These are phyloP conservation scores for Dasyurus viverrinus DNA, from an alignment of 2,113 vertebrate genomes.

Conservation along the genomic window DNA sequence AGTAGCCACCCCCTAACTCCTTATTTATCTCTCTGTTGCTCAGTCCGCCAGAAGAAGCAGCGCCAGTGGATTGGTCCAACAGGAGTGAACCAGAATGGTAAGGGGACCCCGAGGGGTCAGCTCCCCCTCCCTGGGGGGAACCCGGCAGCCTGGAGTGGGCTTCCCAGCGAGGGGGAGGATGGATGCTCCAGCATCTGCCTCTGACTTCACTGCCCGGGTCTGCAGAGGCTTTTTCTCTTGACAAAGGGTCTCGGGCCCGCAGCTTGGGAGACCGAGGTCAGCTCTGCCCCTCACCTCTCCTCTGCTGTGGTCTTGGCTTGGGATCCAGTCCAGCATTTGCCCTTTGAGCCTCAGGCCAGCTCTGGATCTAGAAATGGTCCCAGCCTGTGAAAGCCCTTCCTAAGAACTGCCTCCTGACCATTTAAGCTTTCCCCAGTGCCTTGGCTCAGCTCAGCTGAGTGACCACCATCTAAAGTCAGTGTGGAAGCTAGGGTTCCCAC, in stretches of 20 bases:
- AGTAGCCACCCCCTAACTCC: fast-evolving
- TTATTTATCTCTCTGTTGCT: background rate
- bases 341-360: background rate
- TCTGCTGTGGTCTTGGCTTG: background rate
- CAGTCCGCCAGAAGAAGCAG: constrained; percentile 81
- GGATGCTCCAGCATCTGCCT: background rate
- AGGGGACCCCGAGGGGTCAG: constrained; percentile 32
- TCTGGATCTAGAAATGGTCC: background rate
- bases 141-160: background rate
- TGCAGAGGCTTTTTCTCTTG: background rate
- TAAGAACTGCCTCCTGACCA: background rate
- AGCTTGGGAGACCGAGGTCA: background rate
- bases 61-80: constrained; percentile 86
- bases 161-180: background rate
- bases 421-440: background rate
- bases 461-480: background rate
- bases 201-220: background rate
- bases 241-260: background rate
- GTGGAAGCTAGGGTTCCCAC: background rate
- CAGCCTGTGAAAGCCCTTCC: no score
- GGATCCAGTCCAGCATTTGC: background rate
- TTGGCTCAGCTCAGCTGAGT: background rate
- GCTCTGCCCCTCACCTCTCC: background rate
- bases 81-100: constrained; percentile 80
- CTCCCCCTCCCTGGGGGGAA: background rate